A percentile compares a stretch with the other conserved stretches of the same genome.
phyloP scores from a whole-genome alignment of 2,113 vertebrate species.

The Dinomys branickii region DNA sequence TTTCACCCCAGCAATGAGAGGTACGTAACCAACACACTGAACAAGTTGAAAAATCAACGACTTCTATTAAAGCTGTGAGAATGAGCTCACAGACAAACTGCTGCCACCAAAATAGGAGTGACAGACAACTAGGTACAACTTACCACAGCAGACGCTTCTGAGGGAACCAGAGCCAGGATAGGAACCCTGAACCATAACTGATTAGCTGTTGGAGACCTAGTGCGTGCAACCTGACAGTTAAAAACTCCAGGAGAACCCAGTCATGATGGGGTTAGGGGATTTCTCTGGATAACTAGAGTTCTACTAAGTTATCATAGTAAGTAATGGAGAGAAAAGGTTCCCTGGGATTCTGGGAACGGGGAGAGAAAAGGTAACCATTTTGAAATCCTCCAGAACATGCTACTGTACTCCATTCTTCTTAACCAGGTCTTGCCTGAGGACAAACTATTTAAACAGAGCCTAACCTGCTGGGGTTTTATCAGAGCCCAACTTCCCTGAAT shows the following conservation, averaged over 20 bases:
- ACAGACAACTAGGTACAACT: not conserved
- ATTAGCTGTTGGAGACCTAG: not conserved
- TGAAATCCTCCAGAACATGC: not conserved
- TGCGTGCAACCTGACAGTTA: not conserved
- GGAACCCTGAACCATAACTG: not conserved
- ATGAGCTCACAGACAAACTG: not conserved
- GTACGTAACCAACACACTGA: not conserved
- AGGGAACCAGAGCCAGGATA: not conserved
- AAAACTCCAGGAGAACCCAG: not conserved
- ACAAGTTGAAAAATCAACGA: not conserved
- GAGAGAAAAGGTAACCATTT: not conserved
- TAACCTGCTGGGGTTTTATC: not conserved
- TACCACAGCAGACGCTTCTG: not conserved
- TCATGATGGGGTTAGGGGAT: not conserved
- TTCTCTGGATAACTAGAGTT: not conserved
- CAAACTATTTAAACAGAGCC: not conserved
- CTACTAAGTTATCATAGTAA: not conserved
- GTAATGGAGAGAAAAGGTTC: not conserved
- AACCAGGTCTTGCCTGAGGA: not conserved
- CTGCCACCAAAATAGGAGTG: not conserved
- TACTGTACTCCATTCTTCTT: not conserved
- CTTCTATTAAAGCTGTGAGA: not conserved
- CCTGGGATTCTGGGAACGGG: not conserved
- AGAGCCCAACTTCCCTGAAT: not conserved
- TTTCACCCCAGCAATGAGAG: not conserved